Evolutionary conservation across 2,113 vertebrate genomes (phyloP), one percentile per base, ranked within the genome.

Genomic region (Synodontis membranacea): DNA sequence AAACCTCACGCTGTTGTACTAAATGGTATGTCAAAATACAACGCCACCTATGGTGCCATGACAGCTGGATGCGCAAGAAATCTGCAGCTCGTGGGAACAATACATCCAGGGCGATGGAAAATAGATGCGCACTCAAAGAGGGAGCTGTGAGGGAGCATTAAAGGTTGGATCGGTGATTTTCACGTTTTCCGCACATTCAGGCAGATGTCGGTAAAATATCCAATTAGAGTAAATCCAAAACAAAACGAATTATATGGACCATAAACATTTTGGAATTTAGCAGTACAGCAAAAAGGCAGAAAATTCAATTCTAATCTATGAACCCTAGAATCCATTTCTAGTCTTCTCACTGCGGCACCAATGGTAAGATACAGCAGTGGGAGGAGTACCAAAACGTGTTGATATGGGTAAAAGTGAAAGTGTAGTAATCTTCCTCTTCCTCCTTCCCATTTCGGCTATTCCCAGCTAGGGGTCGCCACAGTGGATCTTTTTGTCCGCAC

Each of bases 1-100:
- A 83, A 83, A 52, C 82, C 46, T 34, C 62, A 54, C 68, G 58
- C 78, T 83, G 81, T 21, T 68, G 81, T 83, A 83, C 81, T 83
- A 83, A 83, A 83, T 83, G 52, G 81, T 83, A 83, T 68, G 81
- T 68, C 81, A 83, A 54, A 85, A 88, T 72, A 85, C 54, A 72
- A 79, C 37, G 66, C 66, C 80, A 82, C 80, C 80, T 52, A 83
- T 52, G 46, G 82, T 83, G 62, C 46, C 44, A 70, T 83, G 82
- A 70, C 62, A 70, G 82, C 64, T 83, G 62, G 62, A 60, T 52
- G 56, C 28, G 19, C 31, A 25, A 37, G 42, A 12, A 70, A n/a
- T 68, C 82, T 83, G 82, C 1, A 5, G 46, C 78, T 23, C 10
- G 5, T 56, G 50, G 52, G 52, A 56, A 80, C 50, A 39, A 66